Evolutionary conservation across 2,888 invertebrate species (phyloP), one percentile per base, ranked within the genome.

Genomic region (Melipona bicolor): DNA sequence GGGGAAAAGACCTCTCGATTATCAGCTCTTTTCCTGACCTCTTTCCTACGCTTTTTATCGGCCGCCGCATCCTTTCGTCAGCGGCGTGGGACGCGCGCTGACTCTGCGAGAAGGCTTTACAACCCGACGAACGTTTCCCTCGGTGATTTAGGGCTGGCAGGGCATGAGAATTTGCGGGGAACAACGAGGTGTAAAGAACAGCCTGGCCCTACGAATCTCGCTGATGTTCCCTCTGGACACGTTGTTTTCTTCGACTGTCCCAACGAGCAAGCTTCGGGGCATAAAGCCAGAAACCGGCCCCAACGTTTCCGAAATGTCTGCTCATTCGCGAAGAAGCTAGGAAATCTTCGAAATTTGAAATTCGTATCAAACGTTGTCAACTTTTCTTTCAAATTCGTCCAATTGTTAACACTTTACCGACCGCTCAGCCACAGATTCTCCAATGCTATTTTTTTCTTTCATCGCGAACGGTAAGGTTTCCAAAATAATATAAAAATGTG

Each of bases 211-310:
- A 87, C 87, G 85, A 88, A 87, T 84, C 79, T 82, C 75, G 72
- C 77, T 75, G 76, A 81, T 88, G 79, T 68, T 85, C 81, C 69
- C 54, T 19, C 73, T 56, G 84, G 80, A 70, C 74, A 81, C 15
- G 71, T 65, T 43, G 71, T 50, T 77, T 77, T 74, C 52, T 82
- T 87, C 89, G 89, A 91, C 86, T 87, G 89, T 88, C 86, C 80
- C 76, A 62, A 68, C 64, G 81, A 83, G 64, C 64, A 81, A 83
- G 74, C 59, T 75, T 81, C 32, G 32, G 77, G 81, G 72, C 88
- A 87, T 92, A 91, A 90, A 92, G 88, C 85, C 62, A 84, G 86
- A 87, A 90, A 87, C 83, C 85, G 84, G 83, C 84, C 85, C 32
- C 32, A 3, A 32, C 32, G 3, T 32, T 32, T 32, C 32, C 1